Base-by-base conservation (phyloP, 2,888 invertebrate genomes). In the Onthophagus sagittarius region DNA sequence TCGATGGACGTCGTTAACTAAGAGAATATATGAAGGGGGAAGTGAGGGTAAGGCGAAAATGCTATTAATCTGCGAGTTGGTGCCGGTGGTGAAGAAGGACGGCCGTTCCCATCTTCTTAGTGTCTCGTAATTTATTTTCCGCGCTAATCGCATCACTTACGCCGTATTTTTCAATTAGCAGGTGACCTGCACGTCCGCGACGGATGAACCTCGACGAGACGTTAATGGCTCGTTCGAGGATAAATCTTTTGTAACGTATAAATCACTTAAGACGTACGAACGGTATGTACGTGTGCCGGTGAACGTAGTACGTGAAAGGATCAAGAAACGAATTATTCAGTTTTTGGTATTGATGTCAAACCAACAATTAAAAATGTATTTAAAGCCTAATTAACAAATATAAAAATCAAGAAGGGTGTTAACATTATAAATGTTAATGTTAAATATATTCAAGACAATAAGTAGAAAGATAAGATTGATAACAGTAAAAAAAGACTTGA, bases 141-240 rank as follows among this genome's bases (percentile, higher is more conserved):
- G 77, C 77, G 78, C 78, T 80, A 80, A 80, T 80, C 78, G 77
- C 79, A 79, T 80, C 79, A 78, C 77, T 79, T 78, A 78, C 75
- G 79, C 72, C 74, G 78, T 77, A 80, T 79, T 79, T 80, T 79
- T 79, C 80, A 80, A 79, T 80, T 79, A 80, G 77, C 75, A 71
- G 64, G 72, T 79, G 78, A 79, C 79, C 79, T 77, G 73, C 78
- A 78, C 78, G 79, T 78, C 77, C 77, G 31, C 67, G 67, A 23
- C 67, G 67, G 23, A 31, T 23, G 32, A 67, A 23, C 67, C 67
- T 23, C 71, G 75, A 74, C 75, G 67, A 70, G 69, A 75, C 71
- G 71, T 74, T 77, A 77, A 77, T 77, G 76, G 72, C 63, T 72
- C 73, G 69, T 53, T 13, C 67, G 31, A 7, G 74, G 72, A 75